Conservation (phyloP, 2,888 invertebrate genomes). For the Antheraea assamensis region DNA sequence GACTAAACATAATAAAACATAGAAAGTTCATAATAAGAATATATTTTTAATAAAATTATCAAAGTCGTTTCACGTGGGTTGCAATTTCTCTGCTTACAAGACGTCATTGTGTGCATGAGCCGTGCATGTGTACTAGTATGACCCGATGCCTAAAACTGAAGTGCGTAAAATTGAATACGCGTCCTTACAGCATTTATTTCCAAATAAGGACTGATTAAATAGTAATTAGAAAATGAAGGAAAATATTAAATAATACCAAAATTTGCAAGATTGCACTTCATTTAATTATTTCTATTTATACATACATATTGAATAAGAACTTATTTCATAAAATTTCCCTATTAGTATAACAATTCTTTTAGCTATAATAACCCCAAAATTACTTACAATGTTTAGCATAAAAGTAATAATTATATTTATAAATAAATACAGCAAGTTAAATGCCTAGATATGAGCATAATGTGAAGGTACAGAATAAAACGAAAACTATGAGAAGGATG, state of each 20-base stretch:
- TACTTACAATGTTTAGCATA: slow-evolving; percentile 37
- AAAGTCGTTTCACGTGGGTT: too few species aligned
- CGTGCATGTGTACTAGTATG: too few species aligned
- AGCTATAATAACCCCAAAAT: slow-evolving; percentile 35
- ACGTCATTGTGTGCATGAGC: too few species aligned
- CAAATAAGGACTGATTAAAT: too few species aligned
- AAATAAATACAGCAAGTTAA: slow-evolving; percentile 56
- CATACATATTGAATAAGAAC: slow-evolving; percentile 65
- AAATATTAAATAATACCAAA: slow-evolving; percentile 32
- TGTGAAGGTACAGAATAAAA: slow-evolving; percentile 90
- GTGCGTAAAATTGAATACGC: too few species aligned
- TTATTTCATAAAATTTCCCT: slow-evolving; percentile 56
- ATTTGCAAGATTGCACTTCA: slow-evolving; percentile 61
- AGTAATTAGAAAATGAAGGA: background rate
- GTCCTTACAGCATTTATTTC: too few species aligned
- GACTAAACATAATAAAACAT: too few species aligned
- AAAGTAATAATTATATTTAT: slow-evolving; percentile 32
- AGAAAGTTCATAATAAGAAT: too few species aligned
- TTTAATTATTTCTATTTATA: slow-evolving; percentile 73
- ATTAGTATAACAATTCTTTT: slow-evolving; percentile 40
- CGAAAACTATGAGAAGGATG: slow-evolving; percentile 87
- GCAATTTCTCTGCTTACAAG: too few species aligned
- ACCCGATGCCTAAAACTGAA: too few species aligned
- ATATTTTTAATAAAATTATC: too few species aligned
- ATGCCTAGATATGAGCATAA: slow-evolving; percentile 93